A percentile compares a stretch with the other conserved stretches of the same genome.
phyloP scores from a whole-genome alignment of 2,797 vertebrate genomes.

The Tragopan temminckii region DNA sequence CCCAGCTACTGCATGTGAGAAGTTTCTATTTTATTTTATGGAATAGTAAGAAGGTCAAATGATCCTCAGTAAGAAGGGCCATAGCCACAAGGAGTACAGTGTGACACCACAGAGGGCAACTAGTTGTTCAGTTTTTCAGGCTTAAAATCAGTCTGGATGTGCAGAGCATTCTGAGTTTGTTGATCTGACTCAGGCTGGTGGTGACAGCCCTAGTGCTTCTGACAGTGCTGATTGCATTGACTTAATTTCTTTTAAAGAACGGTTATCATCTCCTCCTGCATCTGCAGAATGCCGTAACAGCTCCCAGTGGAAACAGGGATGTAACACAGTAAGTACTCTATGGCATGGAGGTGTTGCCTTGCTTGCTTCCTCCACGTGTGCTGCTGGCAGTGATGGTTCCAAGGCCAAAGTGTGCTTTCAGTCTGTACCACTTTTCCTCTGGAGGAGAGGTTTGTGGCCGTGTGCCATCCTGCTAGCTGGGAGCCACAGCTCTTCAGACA shows the following conservation, averaged over 20 bases:
- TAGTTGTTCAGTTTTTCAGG: neutral
- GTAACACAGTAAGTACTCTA: neutral
- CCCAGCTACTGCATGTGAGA: neutral
- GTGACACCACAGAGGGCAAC: neutral
- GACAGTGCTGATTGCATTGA: too few species aligned
- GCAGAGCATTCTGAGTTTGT: neutral
- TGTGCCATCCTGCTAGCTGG: neutral
- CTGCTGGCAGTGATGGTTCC: neutral
- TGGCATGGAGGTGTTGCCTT: neutral
- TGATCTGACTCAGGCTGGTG: neutral
- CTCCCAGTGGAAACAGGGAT: neutral
- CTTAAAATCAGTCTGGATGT: neutral
- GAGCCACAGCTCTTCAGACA: neutral
- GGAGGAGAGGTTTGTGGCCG: neutral
- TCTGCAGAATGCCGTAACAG: neutral
- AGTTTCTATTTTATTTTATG: neutral
- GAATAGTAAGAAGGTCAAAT: neutral
- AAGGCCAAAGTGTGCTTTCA: neutral
- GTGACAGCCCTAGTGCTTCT: neutral
- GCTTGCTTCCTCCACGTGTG: neutral
- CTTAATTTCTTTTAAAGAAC: neutral
- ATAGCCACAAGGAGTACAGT: neutral
- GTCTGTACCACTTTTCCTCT: neutral
- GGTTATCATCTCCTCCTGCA: conserved; percentile 1
- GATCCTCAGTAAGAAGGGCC: neutral